Evolutionary conservation across 1,140 invertebrate genomes (phyloP).

Genomic region (Rhyzopertha dominica): DNA sequence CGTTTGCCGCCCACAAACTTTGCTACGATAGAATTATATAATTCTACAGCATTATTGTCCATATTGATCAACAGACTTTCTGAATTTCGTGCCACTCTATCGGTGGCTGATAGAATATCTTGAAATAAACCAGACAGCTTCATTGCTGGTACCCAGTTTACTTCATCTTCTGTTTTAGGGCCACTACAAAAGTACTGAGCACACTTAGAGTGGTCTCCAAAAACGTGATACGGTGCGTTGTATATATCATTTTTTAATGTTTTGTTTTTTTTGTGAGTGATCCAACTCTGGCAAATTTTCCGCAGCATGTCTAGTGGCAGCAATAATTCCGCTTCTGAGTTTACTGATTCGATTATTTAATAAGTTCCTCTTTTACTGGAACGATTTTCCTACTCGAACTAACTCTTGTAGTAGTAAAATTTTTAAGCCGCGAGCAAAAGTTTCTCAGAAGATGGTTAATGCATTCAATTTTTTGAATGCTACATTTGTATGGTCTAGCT

Average conservation of each 20-base stretch:
- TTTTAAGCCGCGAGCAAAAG: conserved; percentile 28
- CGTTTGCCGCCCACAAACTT: conserved; percentile 31
- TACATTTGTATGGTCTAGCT: conserved; percentile 4
- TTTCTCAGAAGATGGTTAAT: conserved; percentile 38
- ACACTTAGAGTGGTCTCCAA: conserved; percentile 40
- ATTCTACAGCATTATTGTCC: conserved; percentile 23
- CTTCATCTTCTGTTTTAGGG: conserved; percentile 18
- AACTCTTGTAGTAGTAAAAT: conserved; percentile 8
- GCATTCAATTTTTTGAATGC: conserved; percentile 40
- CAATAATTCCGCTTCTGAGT: conserved; percentile 20
- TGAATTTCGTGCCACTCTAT: conserved; percentile 11
- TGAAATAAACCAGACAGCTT: conserved; percentile 16
- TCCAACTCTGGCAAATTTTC: conserved; percentile 10
- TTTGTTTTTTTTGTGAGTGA: conserved; percentile 10
- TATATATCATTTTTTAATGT: conserved; percentile 28
- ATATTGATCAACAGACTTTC: conserved; percentile 9
- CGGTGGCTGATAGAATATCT: conserved; percentile 11
- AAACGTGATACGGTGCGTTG: conserved; percentile 39
- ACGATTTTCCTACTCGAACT: conserved; percentile 1
- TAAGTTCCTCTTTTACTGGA: conserved; percentile 11
- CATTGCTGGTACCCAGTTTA: conserved; percentile 27
- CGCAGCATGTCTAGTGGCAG: conserved; percentile 16
- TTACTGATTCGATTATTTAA: conserved; percentile 17
- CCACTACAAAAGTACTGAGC: conserved; percentile 27
- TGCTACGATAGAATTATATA: conserved; percentile 24